Percentiles rank a stretch among this genome's conserved stretches.
Conservation (phyloP, 2,797 vertebrate species). For the Clarias laeviceps region DNA sequence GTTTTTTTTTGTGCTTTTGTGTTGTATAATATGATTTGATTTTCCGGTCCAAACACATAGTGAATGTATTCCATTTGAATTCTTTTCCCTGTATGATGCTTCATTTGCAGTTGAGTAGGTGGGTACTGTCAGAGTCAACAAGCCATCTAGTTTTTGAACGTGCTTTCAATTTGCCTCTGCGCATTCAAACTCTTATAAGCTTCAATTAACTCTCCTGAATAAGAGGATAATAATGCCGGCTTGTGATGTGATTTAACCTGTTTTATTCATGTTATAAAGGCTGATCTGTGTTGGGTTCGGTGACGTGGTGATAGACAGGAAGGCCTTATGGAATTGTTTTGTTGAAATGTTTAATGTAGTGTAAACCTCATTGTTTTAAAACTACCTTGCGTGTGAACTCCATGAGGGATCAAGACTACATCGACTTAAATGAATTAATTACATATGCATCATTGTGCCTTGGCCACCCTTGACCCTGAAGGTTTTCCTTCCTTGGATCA, state of each 20-base stretch:
- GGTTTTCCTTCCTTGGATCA: too few relatives aligned
- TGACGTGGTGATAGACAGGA: not conserved
- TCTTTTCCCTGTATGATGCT: not conserved
- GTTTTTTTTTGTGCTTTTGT: not conserved
- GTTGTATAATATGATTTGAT: not conserved
- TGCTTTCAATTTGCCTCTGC: not conserved
- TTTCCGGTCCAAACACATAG: not conserved
- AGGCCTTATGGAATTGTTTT: not conserved
- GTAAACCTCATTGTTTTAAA: constrained; percentile 5
- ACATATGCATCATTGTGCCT: too few relatives aligned
- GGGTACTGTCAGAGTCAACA: constrained; percentile 34
- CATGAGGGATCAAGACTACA: not conserved
- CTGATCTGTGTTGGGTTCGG: not conserved
- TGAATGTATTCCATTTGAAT: not conserved
- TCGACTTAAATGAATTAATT: not conserved
- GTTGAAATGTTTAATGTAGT: constrained; percentile 42
- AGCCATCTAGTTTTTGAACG: constrained; percentile 1
- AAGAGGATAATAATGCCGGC: constrained; percentile 10
- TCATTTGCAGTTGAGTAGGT: constrained; percentile 27
- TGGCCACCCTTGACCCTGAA: too few relatives aligned
- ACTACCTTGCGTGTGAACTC: not conserved
- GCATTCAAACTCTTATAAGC: constrained; percentile 3
- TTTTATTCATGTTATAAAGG: constrained; percentile 11
- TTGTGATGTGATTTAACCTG: not conserved
- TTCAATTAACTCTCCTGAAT: constrained; percentile 20